Evolutionary conservation across 2,113 vertebrate genomes (phyloP).

Genomic region (Nycticebus coucang): DNA sequence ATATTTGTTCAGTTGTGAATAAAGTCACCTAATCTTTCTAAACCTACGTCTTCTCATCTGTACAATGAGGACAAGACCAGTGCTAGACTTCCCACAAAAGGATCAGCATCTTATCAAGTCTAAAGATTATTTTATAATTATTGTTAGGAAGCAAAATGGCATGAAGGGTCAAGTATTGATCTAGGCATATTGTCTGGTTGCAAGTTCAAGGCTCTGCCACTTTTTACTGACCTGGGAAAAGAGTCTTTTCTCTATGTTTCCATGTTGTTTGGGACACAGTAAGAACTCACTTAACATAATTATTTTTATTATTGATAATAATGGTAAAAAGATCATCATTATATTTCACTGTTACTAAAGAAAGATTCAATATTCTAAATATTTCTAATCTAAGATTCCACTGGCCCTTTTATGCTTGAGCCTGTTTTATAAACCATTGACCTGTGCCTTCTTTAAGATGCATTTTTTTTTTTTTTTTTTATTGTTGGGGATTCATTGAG

Average conservation of each 20-base stretch:
- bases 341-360: not conserved
- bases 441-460: not conserved
- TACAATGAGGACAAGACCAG: not conserved
- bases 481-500: no score
- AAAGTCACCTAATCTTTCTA: not conserved
- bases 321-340: not conserved
- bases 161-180: not conserved
- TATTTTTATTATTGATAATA: constrained; percentile 33
- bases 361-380: not conserved
- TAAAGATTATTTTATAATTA: not conserved
- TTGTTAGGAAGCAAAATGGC: not conserved
- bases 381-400: not conserved
- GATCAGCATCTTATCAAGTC: not conserved
- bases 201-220: not conserved
- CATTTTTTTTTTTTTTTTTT: no score
- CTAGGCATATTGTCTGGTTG: not conserved
- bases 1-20: not conserved
- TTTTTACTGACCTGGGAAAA: not conserved
- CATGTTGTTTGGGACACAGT: not conserved
- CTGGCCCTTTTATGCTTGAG: not conserved
- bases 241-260: not conserved
- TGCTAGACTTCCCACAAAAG: not conserved
- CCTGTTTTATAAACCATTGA: not conserved
- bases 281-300: not conserved
- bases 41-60: not conserved